phyloP scores from a whole-genome alignment of 2,888 invertebrate species.

The Sinelater perroti region DNA sequence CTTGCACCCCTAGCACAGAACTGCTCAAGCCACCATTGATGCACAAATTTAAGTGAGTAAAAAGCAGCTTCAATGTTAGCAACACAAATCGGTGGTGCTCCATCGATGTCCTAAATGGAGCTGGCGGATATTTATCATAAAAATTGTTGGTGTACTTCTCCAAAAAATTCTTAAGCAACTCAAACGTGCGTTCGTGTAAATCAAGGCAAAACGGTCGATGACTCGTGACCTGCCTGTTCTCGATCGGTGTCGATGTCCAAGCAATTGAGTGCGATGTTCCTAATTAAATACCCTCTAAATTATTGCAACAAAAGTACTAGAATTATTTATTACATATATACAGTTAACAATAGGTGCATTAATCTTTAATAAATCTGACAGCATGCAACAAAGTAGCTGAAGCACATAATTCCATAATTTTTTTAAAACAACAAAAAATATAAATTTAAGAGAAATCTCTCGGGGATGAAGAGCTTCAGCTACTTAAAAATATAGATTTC shows the following conservation, averaged over 20 bases:
- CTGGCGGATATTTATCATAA: constrained; percentile 58
- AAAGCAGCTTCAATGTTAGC: constrained; percentile 65
- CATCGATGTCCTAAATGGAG: constrained; percentile 61
- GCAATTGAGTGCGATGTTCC: constrained; percentile 70
- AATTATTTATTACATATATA: no score
- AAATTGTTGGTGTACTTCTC: constrained; percentile 67
- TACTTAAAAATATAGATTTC: no score
- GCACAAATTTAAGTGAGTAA: constrained; percentile 68
- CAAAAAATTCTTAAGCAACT: constrained; percentile 64
- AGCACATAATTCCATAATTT: no score
- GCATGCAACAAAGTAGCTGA: no score
- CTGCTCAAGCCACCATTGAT: constrained; percentile 62
- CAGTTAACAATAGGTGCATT: background rate
- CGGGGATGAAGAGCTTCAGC: no score
- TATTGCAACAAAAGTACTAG: no score
- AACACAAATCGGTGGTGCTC: constrained; percentile 68
- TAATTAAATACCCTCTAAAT: no score
- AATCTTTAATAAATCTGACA: no score
- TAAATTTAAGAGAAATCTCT: no score
- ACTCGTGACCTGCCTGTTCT: constrained; percentile 64
- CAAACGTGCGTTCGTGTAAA: constrained; percentile 68
- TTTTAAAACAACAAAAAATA: no score
- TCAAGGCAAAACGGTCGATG: constrained; percentile 71
- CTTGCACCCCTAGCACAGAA: constrained; percentile 63
- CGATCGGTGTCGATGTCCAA: constrained; percentile 65